Evolutionary conservation across 2,888 invertebrate genomes (phyloP).

Genomic region (Caenorhabditis zanzibari): DNA sequence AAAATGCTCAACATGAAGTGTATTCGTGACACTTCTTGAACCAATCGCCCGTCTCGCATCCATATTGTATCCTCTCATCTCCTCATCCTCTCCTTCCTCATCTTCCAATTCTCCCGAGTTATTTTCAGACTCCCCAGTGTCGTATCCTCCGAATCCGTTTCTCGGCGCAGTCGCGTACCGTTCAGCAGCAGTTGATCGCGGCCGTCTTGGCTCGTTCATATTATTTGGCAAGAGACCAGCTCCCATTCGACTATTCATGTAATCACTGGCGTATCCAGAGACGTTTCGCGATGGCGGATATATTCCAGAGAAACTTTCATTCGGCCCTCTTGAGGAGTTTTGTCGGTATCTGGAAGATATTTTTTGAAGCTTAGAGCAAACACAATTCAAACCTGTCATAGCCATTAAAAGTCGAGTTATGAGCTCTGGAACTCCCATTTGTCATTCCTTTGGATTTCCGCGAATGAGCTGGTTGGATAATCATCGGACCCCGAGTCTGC

Average conservation of each 20-base stretch:
- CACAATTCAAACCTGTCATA: slow-evolving; percentile 38
- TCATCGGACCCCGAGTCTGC: slow-evolving; percentile 28
- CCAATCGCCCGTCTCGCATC: slow-evolving; percentile 56
- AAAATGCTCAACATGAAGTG: slow-evolving; percentile 15
- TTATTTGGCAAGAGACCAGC: slow-evolving; percentile 49
- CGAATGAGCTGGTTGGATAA: slow-evolving; percentile 44
- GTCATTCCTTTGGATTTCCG: slow-evolving; percentile 20
- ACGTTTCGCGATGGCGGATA: slow-evolving; percentile 42
- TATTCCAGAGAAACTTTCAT: slow-evolving; percentile 52
- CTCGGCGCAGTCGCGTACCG: slow-evolving; percentile 25
- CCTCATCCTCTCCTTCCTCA: slow-evolving; percentile 54
- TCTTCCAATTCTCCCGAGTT: slow-evolving; percentile 39
- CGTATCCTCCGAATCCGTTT: slow-evolving; percentile 53
- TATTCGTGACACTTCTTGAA: slow-evolving; percentile 58
- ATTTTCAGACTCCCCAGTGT: slow-evolving; percentile 45
- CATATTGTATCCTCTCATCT: slow-evolving; percentile 43
- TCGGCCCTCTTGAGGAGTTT: slow-evolving; percentile 39
- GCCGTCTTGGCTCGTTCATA: slow-evolving; percentile 48
- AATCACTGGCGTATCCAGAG: slow-evolving; percentile 56
- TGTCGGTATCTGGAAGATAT: slow-evolving; percentile 23
- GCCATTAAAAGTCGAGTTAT: slow-evolving; percentile 62
- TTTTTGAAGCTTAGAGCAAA: neutral
- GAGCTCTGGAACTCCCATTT: slow-evolving; percentile 34
- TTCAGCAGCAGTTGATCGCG: slow-evolving; percentile 54
- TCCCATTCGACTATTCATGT: slow-evolving; percentile 40